Conservation (phyloP, 2,113 vertebrate species). For the Anas platyrhynchos region DNA sequence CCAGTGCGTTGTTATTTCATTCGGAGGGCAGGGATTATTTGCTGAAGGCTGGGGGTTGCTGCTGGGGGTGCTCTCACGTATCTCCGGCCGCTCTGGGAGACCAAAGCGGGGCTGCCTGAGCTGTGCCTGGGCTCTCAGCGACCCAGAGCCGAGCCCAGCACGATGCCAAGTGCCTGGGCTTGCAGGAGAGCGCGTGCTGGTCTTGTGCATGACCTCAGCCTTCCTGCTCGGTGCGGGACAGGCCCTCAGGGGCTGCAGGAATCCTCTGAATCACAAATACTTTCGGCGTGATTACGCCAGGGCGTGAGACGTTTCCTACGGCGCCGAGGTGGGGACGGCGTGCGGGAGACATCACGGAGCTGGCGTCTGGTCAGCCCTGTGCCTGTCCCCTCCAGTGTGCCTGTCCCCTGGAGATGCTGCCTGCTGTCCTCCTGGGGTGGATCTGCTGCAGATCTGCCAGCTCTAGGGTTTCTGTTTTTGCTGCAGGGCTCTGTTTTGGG, state of each 20-base stretch:
- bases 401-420: background rate
- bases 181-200: background rate
- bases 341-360: background rate
- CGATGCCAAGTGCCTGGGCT: fast-evolving
- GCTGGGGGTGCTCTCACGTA: background rate
- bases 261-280: constrained; percentile 38
- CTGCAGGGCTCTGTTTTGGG: background rate
- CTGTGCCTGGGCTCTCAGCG: background rate
- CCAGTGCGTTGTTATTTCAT: constrained; percentile 2
- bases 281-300: background rate
- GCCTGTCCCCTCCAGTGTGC: too few relatives aligned
- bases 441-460: background rate
- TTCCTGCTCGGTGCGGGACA: background rate
- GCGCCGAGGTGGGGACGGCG: background rate
- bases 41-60: background rate
- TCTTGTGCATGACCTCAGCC: constrained; percentile 23
- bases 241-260: background rate
- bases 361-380: background rate
- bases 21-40: background rate
- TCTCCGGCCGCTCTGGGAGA: background rate
- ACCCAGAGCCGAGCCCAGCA: background rate
- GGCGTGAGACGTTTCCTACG: background rate
- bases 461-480: background rate
- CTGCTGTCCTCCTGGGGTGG: fast-evolving
- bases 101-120: fast-evolving